Base-by-base conservation (phyloP, 1,140 invertebrate species). In the Drosophila sp. region DNA sequence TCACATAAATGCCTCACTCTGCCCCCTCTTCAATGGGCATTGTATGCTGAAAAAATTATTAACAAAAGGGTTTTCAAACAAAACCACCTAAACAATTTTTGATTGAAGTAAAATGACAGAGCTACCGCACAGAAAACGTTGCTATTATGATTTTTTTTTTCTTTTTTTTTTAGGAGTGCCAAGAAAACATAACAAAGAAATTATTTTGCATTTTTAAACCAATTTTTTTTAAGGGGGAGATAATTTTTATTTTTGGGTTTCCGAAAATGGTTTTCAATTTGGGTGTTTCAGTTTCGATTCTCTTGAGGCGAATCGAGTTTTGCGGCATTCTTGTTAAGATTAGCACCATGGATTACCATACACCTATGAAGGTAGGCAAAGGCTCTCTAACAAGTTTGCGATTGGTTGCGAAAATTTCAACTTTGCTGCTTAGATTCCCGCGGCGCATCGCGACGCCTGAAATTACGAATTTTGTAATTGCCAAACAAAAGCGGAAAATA, bases 401-500 rank as follows among this genome's bases (percentile, higher is more conserved):
- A 47, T 47, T 47, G 55, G 60, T 77, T 77, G 74, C 75, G 74
- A 75, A 77, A 77, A 73, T 30, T 10, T 33, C 38, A 57, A 71
- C 66, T 65, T 76, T 33, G 72, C 10, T 38, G 35, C 10, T 70
- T 70, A 76, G 73, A 76, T 76, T 76, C 73, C 73, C 72, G 73
- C 73, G 73, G 73, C 73, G 73, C 73, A 76, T 76, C 73, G 73
- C 73, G 35, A 38, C 35, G 76, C 73, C 73, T 76, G 74, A 78
- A 78, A 78, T 78, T 78, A 78, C 76, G 72, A 78, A 78, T 78
- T 79, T 78, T 78, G 76, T 79, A 79, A 79, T 79, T 78, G 76
- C 76, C 62, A 79, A 79, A 72, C 76, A 79, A 79, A 62, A 77
- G 74, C 75, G 74, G 57, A 72, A 65, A 76, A 74, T 58, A 63